These are phyloP conservation scores for Leucoma salicis DNA, from an alignment of 2,888 invertebrate genomes.

Conservation along the genomic window DNA sequence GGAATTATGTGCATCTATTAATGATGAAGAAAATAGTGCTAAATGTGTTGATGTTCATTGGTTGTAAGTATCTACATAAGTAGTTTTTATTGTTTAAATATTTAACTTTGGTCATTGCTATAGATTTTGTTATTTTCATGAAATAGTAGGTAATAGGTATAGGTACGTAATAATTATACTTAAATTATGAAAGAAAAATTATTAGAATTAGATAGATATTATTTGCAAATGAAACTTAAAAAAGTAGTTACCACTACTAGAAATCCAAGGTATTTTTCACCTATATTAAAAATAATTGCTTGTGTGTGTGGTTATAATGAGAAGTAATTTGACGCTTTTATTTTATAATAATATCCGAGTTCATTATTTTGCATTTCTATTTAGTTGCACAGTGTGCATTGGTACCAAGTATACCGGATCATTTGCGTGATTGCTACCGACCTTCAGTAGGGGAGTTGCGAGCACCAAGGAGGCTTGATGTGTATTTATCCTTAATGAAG, in stretches of 20 bases:
- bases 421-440: constrained; percentile 83
- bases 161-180: too few relatives aligned
- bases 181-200: too few relatives aligned
- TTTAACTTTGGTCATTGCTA: too few relatives aligned
- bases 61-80: constrained; percentile 49
- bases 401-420: constrained; percentile 77
- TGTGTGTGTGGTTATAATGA: too few relatives aligned
- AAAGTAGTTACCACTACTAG: too few relatives aligned
- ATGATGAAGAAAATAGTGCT: constrained; percentile 39
- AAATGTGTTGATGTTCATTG: constrained; percentile 33
- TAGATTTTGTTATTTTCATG: too few relatives aligned
- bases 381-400: constrained; percentile 53
- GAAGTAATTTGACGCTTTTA: too few relatives aligned
- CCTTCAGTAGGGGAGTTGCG: constrained; percentile 66
- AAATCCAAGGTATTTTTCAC: too few relatives aligned
- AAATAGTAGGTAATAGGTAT: too few relatives aligned
- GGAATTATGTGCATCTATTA: constrained; percentile 31
- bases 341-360: neutral
- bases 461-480: constrained; percentile 82
- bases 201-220: too few relatives aligned
- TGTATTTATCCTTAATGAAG: constrained; percentile 83
- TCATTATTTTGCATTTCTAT: constrained; percentile 12
- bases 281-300: too few relatives aligned
- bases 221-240: too few relatives aligned
- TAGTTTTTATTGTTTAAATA: neutral